These are phyloP conservation scores for Cynodonichthys magdalenae DNA, from an alignment of 2,797 vertebrate species.

Conservation along the genomic window DNA sequence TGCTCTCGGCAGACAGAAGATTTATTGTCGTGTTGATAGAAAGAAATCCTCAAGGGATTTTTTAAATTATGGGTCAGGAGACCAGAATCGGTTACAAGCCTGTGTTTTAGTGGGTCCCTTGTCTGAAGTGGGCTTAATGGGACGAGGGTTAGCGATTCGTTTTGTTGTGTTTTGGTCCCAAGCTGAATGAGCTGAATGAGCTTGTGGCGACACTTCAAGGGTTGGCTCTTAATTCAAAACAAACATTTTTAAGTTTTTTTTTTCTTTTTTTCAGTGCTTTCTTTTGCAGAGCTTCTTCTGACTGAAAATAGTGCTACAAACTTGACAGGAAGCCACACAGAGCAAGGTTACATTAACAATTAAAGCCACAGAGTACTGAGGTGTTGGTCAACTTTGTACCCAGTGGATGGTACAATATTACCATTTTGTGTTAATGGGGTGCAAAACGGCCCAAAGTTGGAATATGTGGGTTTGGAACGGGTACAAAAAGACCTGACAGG, in stretches of 20 bases:
- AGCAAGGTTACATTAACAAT: slow-evolving; percentile 11
- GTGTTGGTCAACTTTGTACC: neutral
- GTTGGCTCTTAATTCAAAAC: slow-evolving; percentile 62
- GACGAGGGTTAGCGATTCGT: slow-evolving; percentile 60
- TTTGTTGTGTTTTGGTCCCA: slow-evolving; percentile 52
- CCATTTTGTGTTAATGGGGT: too few relatives aligned
- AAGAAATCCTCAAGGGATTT: slow-evolving; percentile 49
- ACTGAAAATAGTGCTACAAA: slow-evolving; percentile 17
- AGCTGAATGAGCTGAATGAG: slow-evolving; percentile 47
- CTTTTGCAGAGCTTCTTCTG: slow-evolving; percentile 11
- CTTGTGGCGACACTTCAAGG: slow-evolving; percentile 45
- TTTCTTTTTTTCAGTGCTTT: neutral
- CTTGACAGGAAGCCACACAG: slow-evolving; percentile 14
- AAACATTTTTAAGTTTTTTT: slow-evolving; percentile 28
- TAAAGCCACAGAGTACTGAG: neutral
- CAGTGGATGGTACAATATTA: too few relatives aligned
- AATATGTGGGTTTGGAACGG: too few relatives aligned
- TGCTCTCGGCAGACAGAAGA: slow-evolving; percentile 36
- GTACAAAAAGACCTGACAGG: too few relatives aligned
- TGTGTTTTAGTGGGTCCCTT: slow-evolving; percentile 48
- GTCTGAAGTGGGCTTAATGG: slow-evolving; percentile 57
- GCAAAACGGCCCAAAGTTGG: too few relatives aligned
- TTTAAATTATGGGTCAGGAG: slow-evolving; percentile 62
- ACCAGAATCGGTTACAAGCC: slow-evolving; percentile 53
- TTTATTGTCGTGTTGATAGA: slow-evolving; percentile 62